phyloP scores from a whole-genome alignment of 2,113 vertebrate genomes.

The Carollia perspicillata region DNA sequence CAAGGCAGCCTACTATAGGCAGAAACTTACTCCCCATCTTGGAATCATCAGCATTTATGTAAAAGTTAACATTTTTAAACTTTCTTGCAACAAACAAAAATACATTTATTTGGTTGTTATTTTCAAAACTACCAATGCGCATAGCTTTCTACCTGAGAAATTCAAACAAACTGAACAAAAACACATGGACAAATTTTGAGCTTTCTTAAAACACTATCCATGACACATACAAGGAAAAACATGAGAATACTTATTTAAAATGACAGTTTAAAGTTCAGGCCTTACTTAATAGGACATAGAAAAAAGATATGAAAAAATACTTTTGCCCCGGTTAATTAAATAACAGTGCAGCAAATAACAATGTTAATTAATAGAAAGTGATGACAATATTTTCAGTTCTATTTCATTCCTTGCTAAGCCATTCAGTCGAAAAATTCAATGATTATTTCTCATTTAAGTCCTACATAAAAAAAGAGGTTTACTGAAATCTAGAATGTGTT shows the following conservation, averaged over 20 bases:
- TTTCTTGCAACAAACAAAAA: conserved; percentile 61
- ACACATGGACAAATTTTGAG: conserved; percentile 37
- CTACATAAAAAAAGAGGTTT: background rate
- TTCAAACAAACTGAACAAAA: conserved; percentile 52
- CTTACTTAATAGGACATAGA: conserved; percentile 9
- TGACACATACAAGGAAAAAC: conserved; percentile 25
- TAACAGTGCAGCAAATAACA: conserved; percentile 9
- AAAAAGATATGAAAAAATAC: conserved; percentile 43
- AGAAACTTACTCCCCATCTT: background rate
- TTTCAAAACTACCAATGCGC: conserved; percentile 45
- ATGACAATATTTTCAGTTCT: background rate
- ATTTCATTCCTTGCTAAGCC: conserved; percentile 6
- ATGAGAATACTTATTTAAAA: conserved; percentile 39
- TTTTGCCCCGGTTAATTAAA: conserved; percentile 38
- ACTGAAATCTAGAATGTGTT: conserved; percentile 50
- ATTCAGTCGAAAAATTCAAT: conserved; percentile 42
- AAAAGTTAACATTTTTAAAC: conserved; percentile 48
- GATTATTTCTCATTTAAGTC: conserved; percentile 52
- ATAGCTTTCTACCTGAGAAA: conserved; percentile 66
- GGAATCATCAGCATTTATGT: conserved; percentile 48
- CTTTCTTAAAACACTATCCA: conserved; percentile 53
- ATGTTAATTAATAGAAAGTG: conserved; percentile 11
- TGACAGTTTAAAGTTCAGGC: background rate
- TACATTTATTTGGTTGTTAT: conserved; percentile 63
- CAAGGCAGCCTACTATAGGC: conserved; percentile 32